Base-by-base conservation (phyloP, 2,113 vertebrate species). In the Gyps fulvus region DNA sequence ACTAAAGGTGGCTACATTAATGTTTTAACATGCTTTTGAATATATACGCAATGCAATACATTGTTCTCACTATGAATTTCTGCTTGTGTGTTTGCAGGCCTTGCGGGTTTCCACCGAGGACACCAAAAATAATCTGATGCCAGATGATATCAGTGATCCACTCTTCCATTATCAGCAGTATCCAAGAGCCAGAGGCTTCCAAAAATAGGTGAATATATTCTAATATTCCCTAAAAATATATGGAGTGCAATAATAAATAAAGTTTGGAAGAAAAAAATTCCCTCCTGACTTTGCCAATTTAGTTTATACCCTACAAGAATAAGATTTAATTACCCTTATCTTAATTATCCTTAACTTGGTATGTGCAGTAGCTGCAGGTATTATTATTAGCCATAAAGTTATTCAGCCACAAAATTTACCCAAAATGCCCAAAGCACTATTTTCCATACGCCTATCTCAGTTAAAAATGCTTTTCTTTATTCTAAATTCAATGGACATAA, bases 331-430 rank as follows among this genome's bases (percentile, higher is more conserved):
- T 86, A 34, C n/a, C 13, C 36, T 91, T 95, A 89, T 89, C 87
- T 96, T 95, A 94, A 93, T 95, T 94, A 31, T 77, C 70, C 70
- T 91, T 80, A 66, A 31, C 54, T 79, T 88, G 54, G 49, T 78
- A 83, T 23, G 10, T 87, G 50, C 66, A 89, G 16, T 93, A 95
- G 62, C 84, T 93, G 22, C 42, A 72, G 40, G 38, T 88, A 62
- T 85, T 92, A 32, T 54, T 84, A 77, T 77, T 45, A 80, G 62
- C 74, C 73, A 52, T 94, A 83, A 94, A 97, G 85, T 93, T 89
- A 95, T 85, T 89, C 93, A 88, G 73, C 84, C 94, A 85, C 49
- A 88, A 50, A 76, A 77, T 85, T 72, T 85, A 95, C 82, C 62
- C 93, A 13, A 92, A 82, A 4, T 87, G 58, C 93, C 89, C 43